Base-by-base conservation (phyloP, 92 coral and sea anemone species). In the Phymanthus crucifer region DNA sequence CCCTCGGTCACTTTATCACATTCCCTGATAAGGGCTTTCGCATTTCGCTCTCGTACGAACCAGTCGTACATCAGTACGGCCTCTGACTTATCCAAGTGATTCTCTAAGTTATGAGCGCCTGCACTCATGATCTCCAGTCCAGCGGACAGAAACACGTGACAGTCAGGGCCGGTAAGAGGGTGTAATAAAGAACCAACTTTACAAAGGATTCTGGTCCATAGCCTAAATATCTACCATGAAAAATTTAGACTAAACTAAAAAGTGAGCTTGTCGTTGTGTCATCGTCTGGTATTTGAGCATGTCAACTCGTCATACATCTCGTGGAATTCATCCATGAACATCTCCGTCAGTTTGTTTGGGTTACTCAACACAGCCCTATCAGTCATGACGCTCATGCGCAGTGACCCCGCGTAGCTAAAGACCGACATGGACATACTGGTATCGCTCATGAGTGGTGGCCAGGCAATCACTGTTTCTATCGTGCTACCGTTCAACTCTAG, bases 371-470 rank as follows among this genome's bases (percentile, higher is more conserved):
- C 95, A 4, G 97, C 97, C 66, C 82, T 84, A 77, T 95, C 99
- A 4, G 94, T 85, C 87, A 93, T 75, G 6, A 95, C 97, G 12
- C 91, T 76, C 90, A 95, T 88, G 76, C 99, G 95, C 78, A 95
- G 76, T 36, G 85, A 82, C 33, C 99, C 99, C 4, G 97, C 98
- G 78, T 95, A 95, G 74, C 98, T 95, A 71, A 95, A 95, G 67
- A 95, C 90, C 2, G 98, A 88, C 37, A 95, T 87, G 12, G 97
- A 86, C 91, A 95, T 93, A 66, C 98, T 76, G 1, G 98, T 95
- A 74, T 95, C 97, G 67, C 98, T 95, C 79, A 95, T 82, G 79
- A 92, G 72, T 26, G 99, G 99, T 7, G 99, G 99, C 99, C 99
- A 95, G 7, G 97, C 95, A 75, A 95, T 93, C 21, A 91, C 97